These are phyloP conservation scores for Malurus splendens DNA, from an alignment of 2,797 vertebrate species.

Conservation along the genomic window DNA sequence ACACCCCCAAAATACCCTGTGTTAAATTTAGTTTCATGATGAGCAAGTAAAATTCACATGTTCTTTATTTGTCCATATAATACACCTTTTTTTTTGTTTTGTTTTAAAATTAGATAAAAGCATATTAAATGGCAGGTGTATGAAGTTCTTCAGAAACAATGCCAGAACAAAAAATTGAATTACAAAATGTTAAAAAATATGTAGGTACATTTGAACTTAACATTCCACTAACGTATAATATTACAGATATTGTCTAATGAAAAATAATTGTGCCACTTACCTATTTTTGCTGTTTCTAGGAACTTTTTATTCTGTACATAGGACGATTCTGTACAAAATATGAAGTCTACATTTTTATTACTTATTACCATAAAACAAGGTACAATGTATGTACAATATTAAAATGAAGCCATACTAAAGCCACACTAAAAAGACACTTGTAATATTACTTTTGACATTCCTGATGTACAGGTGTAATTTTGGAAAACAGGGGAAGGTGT, in stretches of 20 bases:
- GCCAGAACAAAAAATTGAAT: constrained; percentile 78
- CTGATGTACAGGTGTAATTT: constrained; percentile 71
- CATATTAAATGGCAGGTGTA: constrained; percentile 85
- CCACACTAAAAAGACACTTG: constrained; percentile 95
- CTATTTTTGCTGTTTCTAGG: constrained; percentile 87
- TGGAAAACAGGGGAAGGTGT: constrained; percentile 77
- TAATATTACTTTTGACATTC: constrained; percentile 83
- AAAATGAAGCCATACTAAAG: constrained; percentile 95
- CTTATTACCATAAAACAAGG: constrained; percentile 97
- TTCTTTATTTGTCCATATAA: constrained; percentile 94
- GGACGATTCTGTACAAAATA: constrained; percentile 98
- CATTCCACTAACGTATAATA: constrained; percentile 77
- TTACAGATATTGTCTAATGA: constrained; percentile 78
- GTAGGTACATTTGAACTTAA: constrained; percentile 77
- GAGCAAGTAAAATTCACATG: constrained; percentile 90
- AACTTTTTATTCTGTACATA: constrained; percentile 96
- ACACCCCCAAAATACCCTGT: neutral
- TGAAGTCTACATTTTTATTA: constrained; percentile 92
- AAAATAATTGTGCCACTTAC: constrained; percentile 87
- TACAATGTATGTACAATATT: constrained; percentile 99
- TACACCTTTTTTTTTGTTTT: constrained; percentile 77
- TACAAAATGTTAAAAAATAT: constrained; percentile 87
- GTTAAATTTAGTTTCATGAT: constrained; percentile 75
- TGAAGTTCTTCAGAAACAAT: constrained; percentile 84
- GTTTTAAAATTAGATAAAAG: constrained; percentile 85